A percentile compares a stretch with the other conserved stretches of the same genome.
Conservation (phyloP, 2,113 vertebrate species). For the Nerophis ophidion region DNA sequence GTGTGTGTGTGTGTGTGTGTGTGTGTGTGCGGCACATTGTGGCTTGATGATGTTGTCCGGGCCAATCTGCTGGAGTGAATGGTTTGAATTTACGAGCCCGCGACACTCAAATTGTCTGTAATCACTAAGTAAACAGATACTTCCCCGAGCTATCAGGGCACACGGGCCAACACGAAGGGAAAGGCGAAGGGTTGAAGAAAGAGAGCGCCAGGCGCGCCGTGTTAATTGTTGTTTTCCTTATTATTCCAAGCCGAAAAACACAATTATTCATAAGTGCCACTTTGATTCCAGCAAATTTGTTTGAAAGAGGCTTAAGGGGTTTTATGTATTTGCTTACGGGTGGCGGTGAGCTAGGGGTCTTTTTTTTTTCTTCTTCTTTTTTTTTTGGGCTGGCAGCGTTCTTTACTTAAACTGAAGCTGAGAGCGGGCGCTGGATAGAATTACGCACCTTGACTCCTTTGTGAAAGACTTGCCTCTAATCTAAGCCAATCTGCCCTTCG, state of each 20-base stretch:
- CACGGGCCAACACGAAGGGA: conserved; percentile 45
- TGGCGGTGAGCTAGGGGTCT: conserved; percentile 37
- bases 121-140: conserved; percentile 82
- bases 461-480: conserved; percentile 64
- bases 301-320: conserved; percentile 72
- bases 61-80: conserved; percentile 70
- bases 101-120: conserved; percentile 78
- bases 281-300: conserved; percentile 70
- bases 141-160: conserved; percentile 72
- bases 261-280: conserved; percentile 75
- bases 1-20: conserved; percentile 37
- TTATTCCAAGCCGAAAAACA: conserved; percentile 67
- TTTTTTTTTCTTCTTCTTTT: neutral
- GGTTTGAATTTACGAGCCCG: conserved; percentile 73
- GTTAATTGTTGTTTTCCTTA: conserved; percentile 78
- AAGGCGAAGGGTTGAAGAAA: conserved; percentile 22
- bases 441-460: conserved; percentile 62
- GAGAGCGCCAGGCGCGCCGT: conserved; percentile 36
- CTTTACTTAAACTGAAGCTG: conserved; percentile 59
- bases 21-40: conserved; percentile 37
- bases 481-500: conserved; percentile 64
- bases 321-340: conserved; percentile 59
- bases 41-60: conserved; percentile 71
- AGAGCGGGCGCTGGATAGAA: conserved; percentile 48
- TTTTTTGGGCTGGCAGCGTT: conserved; percentile 35